Evolutionary conservation across 2,888 invertebrate genomes (phyloP).

Genomic region (Galerucella pusilla): DNA sequence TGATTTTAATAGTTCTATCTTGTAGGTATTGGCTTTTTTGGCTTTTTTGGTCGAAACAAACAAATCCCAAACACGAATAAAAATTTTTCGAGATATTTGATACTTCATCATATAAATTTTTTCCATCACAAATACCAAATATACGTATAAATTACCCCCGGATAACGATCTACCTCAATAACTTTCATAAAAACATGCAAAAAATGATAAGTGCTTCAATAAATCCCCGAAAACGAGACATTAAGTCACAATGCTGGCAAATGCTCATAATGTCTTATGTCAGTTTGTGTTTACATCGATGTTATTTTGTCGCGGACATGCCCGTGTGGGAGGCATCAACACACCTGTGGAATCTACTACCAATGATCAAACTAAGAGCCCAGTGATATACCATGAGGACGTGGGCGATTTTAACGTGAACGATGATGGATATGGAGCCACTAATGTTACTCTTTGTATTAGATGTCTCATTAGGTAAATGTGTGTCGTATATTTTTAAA

Average conservation of each 20-base stretch:
- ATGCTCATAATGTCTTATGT: constrained; percentile 55
- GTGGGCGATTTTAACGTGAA: constrained; percentile 39
- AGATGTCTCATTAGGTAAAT: constrained; percentile 29
- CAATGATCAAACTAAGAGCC: constrained; percentile 41
- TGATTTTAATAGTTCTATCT: too few species aligned
- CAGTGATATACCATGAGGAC: constrained; percentile 38
- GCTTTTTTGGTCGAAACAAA: too few species aligned
- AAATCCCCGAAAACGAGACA: constrained; percentile 53
- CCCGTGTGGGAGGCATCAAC: constrained; percentile 51
- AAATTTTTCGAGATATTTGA: neutral
- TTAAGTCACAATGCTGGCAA: constrained; percentile 54
- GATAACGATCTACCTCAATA: constrained; percentile 48
- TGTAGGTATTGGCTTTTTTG: too few species aligned
- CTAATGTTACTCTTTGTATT: constrained; percentile 30
- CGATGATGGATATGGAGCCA: constrained; percentile 41
- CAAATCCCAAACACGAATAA: too few species aligned
- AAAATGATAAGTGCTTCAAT: constrained; percentile 52
- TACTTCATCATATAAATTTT: neutral
- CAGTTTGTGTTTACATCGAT: constrained; percentile 57
- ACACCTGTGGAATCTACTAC: constrained; percentile 56
- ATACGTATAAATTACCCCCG: constrained; percentile 35
- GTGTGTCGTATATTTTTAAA: constrained; percentile 21
- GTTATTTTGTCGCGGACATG: constrained; percentile 54
- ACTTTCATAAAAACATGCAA: constrained; percentile 46
- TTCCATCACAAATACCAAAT: neutral